phyloP scores from a whole-genome alignment of 1,140 invertebrate genomes.

The Hydropsyche tenuis region DNA sequence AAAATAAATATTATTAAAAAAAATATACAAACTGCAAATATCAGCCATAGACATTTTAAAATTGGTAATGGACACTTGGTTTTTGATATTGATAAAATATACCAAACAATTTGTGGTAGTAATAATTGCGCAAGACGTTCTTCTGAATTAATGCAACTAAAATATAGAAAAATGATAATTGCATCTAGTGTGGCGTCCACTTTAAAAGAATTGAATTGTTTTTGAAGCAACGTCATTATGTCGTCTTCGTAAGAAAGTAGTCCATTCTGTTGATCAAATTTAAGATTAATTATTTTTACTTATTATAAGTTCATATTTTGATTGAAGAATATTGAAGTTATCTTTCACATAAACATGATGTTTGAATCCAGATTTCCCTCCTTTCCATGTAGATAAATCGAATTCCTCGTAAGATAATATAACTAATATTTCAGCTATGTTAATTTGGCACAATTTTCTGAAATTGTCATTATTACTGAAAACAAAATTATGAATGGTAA shows the following conservation, averaged over 20 bases:
- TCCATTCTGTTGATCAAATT: constrained; percentile 41
- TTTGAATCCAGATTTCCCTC: constrained; percentile 33
- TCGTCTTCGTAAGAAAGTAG: constrained; percentile 34
- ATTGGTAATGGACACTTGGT: constrained; percentile 35
- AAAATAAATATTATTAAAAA: background rate
- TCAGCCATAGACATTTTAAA: constrained; percentile 46
- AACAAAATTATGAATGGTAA: constrained; percentile 25
- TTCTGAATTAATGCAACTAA: constrained; percentile 29
- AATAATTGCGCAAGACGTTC: background rate
- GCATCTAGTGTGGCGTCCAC: constrained; percentile 36
- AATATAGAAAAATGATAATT: constrained; percentile 44
- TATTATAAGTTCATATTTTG: too few relatives aligned
- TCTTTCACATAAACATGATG: constrained; percentile 45
- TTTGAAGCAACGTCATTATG: constrained; percentile 35
- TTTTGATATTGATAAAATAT: constrained; percentile 40
- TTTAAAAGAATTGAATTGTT: constrained; percentile 35
- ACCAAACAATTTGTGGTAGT: constrained; percentile 40
- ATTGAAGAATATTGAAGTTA: too few relatives aligned
- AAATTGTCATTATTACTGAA: constrained; percentile 33
- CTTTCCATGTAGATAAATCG: constrained; percentile 39
- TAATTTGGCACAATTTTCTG: constrained; percentile 39
- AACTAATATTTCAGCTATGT: constrained; percentile 40
- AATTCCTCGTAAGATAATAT: constrained; percentile 37
- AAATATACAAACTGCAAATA: constrained; percentile 43
- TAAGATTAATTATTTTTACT: too few relatives aligned